Evolutionary conservation across 2,888 invertebrate species (phyloP), one percentile per base, ranked within the genome.

Genomic region (Temnothorax unifasciatus): DNA sequence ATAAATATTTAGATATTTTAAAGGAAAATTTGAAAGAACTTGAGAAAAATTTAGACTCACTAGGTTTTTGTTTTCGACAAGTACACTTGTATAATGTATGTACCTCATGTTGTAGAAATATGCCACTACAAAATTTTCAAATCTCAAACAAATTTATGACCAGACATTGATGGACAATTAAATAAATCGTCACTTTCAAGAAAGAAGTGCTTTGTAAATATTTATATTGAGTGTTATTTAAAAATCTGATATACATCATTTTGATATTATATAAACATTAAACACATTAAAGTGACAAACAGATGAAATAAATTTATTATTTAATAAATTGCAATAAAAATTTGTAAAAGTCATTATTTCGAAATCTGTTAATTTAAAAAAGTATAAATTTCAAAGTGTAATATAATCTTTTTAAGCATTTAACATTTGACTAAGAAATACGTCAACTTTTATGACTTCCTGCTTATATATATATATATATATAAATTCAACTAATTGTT

Each of bases 401-500:
- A 38, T 0, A 3, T 63, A 63, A 38, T 8, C 3, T 64, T 44
- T 64, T 64, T 64, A 64, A 64, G 15, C 15, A 64, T 64, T 21
- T 6, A 41, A 64, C 4, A 66, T 44, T 47, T 44, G 8, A 25
- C 44, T 21, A 0, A 21, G 2, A 66, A 41, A 21, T 9, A 64
- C 18, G 9, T 44, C 4, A 44, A 47, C 4, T 44, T 21, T 44
- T 44, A 47, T 15, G 18, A 68, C 15, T 54, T 54, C 34, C 21
- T n/a, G 4, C 15, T 1, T 29, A 34, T n/a, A 59, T 50, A 52
- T 47, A 34, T n/a, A 25, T 29, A 34, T n/a, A 59, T 50, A 52
- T 47, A 34, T n/a, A 82, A 86, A 66, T 85, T 76, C 74, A 38
- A 47, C 25, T 25, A 54, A 38, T 15, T 44, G 13, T 81, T 41